These are phyloP conservation scores for Drosophila truncata DNA, from an alignment of 1,140 invertebrate genomes.

Conservation along the genomic window DNA sequence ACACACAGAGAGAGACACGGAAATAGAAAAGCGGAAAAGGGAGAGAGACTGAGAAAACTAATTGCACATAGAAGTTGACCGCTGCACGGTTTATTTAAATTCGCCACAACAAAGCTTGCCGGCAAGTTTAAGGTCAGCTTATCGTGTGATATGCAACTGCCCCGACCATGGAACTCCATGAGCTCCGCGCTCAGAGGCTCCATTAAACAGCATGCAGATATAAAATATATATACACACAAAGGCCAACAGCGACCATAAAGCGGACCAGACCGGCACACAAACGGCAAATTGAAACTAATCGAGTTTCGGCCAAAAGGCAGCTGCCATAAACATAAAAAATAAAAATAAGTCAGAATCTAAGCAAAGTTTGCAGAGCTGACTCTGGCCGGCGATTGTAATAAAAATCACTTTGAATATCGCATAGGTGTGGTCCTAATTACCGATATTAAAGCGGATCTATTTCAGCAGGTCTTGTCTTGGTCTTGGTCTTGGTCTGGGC, in stretches of 20 bases:
- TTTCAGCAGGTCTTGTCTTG: slow-evolving; percentile 62
- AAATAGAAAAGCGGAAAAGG: slow-evolving; percentile 36
- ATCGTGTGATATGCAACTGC: slow-evolving; percentile 67
- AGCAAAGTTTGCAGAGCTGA: slow-evolving; percentile 39
- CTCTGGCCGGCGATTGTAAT: slow-evolving; percentile 59
- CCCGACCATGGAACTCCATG: slow-evolving; percentile 36
- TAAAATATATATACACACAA: slow-evolving; percentile 37
- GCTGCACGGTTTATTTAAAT: slow-evolving; percentile 73
- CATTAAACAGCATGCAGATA: slow-evolving; percentile 67
- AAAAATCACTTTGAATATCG: slow-evolving; percentile 83
- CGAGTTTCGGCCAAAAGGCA: slow-evolving; percentile 79
- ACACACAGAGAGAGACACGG: slow-evolving; percentile 21
- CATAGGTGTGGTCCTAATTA: slow-evolving; percentile 84
- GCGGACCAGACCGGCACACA: slow-evolving; percentile 38
- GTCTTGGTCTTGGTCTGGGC: slow-evolving; percentile 1
- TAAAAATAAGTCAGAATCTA: slow-evolving; percentile 63
- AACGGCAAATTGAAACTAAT: slow-evolving; percentile 79
- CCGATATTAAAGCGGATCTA: slow-evolving; percentile 83
- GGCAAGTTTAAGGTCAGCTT: slow-evolving; percentile 80
- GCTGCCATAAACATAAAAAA: slow-evolving; percentile 65
- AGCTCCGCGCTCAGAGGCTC: slow-evolving; percentile 38
- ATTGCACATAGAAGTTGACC: slow-evolving; percentile 78
- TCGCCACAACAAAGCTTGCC: slow-evolving; percentile 68
- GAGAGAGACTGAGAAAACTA: slow-evolving; percentile 62
- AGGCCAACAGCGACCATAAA: slow-evolving; percentile 51